Evolutionary conservation across 2,113 vertebrate species (phyloP).

Genomic region (Solea solea): DNA sequence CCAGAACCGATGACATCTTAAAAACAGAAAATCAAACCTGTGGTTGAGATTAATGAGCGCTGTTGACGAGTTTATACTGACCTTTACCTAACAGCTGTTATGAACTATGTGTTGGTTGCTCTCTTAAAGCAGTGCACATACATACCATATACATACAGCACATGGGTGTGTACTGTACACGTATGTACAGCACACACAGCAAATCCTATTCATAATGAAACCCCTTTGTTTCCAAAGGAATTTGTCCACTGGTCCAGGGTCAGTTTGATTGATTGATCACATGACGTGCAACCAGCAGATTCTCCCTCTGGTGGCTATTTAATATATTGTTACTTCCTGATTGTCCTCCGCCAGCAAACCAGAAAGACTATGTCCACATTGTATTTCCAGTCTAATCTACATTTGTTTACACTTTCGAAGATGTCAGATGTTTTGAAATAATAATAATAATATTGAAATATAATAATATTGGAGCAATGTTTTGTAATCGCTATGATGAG

Average conservation of each 20-base stretch:
- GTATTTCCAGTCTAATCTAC: too few species aligned
- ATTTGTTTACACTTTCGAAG: too few species aligned
- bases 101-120: too few species aligned
- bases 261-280: conserved; percentile 13
- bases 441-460: too few species aligned
- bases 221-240: conserved; percentile 45
- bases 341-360: too few species aligned
- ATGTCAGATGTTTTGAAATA: too few species aligned
- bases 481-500: too few species aligned
- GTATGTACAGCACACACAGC: conserved; percentile 8
- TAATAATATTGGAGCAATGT: too few species aligned
- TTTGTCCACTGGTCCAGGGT: conserved; percentile 49
- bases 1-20: conserved; percentile 17
- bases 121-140: conserved; percentile 5
- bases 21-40: conserved; percentile 34
- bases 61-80: conserved; percentile 18
- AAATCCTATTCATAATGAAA: conserved; percentile 54
- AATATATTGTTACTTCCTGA: too few species aligned
- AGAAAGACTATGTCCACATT: too few species aligned
- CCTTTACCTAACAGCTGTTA: background rate
- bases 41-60: conserved; percentile 33
- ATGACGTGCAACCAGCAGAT: too few species aligned
- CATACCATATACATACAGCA: background rate
- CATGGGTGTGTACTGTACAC: background rate
- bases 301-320: too few species aligned